Evolutionary conservation across 2,797 vertebrate species (phyloP).

Genomic region (Hephaestus fuliginosus): DNA sequence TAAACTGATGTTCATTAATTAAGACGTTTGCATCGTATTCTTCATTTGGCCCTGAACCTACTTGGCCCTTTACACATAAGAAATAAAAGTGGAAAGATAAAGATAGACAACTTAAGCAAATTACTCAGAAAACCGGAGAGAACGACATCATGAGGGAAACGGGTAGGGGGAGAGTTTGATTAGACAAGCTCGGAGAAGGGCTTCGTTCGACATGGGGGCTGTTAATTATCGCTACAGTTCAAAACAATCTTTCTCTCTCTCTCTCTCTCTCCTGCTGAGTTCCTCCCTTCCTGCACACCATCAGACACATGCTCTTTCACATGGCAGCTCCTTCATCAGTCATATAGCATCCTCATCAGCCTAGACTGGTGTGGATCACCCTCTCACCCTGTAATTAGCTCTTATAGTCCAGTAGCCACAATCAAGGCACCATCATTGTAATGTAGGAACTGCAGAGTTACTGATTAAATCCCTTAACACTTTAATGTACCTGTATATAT

Average conservation of each 20-base stretch:
- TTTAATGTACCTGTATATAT: neutral
- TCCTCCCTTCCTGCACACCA: slow-evolving; percentile 26
- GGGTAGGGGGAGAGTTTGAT: slow-evolving; percentile 46
- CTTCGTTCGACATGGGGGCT: slow-evolving; percentile 45
- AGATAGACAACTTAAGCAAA: slow-evolving; percentile 54
- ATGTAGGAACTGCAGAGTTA: slow-evolving; percentile 2
- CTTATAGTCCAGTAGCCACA: slow-evolving; percentile 27
- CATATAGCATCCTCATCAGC: slow-evolving; percentile 38
- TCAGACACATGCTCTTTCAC: slow-evolving; percentile 48
- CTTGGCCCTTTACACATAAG: slow-evolving; percentile 8
- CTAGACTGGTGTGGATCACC: slow-evolving; percentile 10
- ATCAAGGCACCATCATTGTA: slow-evolving; percentile 17
- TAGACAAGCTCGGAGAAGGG: slow-evolving; percentile 48
- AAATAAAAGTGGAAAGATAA: slow-evolving; percentile 43
- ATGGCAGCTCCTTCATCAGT: slow-evolving; percentile 41
- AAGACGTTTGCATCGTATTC: slow-evolving; percentile 30
- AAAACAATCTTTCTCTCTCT: slow-evolving; percentile 67
- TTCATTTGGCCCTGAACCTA: slow-evolving; percentile 11
- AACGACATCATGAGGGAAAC: slow-evolving; percentile 43
- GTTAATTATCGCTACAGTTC: slow-evolving; percentile 74
- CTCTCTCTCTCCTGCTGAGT: slow-evolving; percentile 49
- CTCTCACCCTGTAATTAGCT: slow-evolving; percentile 47
- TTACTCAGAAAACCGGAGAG: slow-evolving; percentile 39
- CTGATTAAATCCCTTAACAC: slow-evolving; percentile 2
- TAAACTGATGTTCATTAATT: slow-evolving; percentile 35